These are phyloP conservation scores for Meloe dianella DNA, from an alignment of 2,888 invertebrate genomes.

Conservation along the genomic window DNA sequence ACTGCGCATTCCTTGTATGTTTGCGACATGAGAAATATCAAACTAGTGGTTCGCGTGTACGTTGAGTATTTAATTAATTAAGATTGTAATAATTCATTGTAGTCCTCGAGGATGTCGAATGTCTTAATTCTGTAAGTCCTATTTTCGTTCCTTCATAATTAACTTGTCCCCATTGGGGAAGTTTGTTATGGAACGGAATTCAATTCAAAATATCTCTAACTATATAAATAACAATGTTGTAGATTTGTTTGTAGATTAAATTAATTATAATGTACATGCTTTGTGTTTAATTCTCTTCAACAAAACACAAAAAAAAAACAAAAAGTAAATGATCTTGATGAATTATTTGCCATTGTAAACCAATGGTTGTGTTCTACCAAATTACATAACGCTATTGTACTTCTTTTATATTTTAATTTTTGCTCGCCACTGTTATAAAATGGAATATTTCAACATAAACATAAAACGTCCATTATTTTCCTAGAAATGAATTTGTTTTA, in stretches of 20 bases:
- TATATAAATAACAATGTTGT: slow-evolving; percentile 1
- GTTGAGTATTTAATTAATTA: slow-evolving; percentile 50
- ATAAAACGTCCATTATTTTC: slow-evolving; percentile 1
- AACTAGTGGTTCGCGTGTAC: slow-evolving; percentile 45
- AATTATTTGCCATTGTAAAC: slow-evolving; percentile 16
- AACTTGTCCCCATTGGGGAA: slow-evolving; percentile 49
- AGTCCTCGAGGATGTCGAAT: slow-evolving; percentile 54
- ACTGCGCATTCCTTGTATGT: slow-evolving; percentile 39
- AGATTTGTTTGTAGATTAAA: slow-evolving; percentile 32
- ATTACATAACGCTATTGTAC: slow-evolving; percentile 8
- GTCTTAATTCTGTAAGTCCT: slow-evolving; percentile 52
- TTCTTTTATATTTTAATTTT: not conserved
- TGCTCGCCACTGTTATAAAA: not conserved
- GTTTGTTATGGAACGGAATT: slow-evolving; percentile 41
- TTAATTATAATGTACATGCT: slow-evolving; percentile 25
- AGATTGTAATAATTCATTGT: slow-evolving; percentile 52
- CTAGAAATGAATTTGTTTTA: slow-evolving; percentile 1
- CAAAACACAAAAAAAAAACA: not conserved
- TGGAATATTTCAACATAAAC: not conserved
- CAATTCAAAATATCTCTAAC: slow-evolving; percentile 31
- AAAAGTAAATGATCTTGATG: not conserved
- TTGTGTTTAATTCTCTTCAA: slow-evolving; percentile 14
- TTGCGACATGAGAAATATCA: slow-evolving; percentile 20
- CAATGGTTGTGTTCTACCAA: not conserved
- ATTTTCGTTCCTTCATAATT: slow-evolving; percentile 54